Evolutionary conservation across 2,888 invertebrate genomes (phyloP).

Genomic region (Trilocha varians): DNA sequence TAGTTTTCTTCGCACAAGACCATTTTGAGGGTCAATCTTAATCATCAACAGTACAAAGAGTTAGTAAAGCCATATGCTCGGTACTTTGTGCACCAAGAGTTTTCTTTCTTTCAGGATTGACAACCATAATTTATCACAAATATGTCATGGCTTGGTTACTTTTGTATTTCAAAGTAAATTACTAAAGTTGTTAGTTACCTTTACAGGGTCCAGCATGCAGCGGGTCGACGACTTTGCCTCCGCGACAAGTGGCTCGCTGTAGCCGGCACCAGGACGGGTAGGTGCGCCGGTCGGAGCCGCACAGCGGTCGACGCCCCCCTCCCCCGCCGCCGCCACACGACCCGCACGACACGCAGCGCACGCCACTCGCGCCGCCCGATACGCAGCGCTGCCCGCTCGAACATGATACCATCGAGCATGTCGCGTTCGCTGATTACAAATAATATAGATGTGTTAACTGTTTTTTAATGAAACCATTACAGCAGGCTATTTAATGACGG

Average conservation of each 20-base stretch:
- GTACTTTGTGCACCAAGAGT: too few relatives aligned
- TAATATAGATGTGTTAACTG: neutral
- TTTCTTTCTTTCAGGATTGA: too few relatives aligned
- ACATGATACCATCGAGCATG: conserved; percentile 48
- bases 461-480: too few relatives aligned
- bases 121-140: too few relatives aligned
- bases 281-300: conserved; percentile 82
- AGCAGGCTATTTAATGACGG: too few relatives aligned
- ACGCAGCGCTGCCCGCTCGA: conserved; percentile 54
- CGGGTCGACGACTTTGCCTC: conserved; percentile 81
- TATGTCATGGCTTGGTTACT: too few relatives aligned
- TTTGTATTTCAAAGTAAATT: too few relatives aligned
- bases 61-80: too few relatives aligned
- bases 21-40: too few relatives aligned
- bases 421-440: conserved; percentile 48
- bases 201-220: conserved; percentile 79
- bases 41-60: too few relatives aligned
- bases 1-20: too few relatives aligned
- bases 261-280: conserved; percentile 87
- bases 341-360: conserved; percentile 47
- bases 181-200: too few relatives aligned
- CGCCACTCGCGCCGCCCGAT: conserved; percentile 52
- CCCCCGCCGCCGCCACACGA: conserved; percentile 47
- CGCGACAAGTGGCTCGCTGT: conserved; percentile 82
- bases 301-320: conserved; percentile 66